Evolutionary conservation across 2,888 invertebrate genomes (phyloP).

Genomic region (Brachylomia viminalis): DNA sequence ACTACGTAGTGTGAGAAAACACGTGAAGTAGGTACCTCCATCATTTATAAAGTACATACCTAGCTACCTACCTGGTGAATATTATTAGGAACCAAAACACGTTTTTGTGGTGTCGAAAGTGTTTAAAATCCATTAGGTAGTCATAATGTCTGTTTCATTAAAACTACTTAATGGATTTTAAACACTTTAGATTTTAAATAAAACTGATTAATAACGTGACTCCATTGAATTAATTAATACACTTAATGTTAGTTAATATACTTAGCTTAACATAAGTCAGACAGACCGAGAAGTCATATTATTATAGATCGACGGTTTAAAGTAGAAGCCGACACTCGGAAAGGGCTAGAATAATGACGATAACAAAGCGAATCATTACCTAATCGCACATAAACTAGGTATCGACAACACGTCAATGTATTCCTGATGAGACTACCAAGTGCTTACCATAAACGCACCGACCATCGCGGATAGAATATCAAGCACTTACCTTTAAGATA

Average conservation of each 20-base stretch:
- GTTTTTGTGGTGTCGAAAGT: conserved; percentile 5
- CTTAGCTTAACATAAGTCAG: neutral
- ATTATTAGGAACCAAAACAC: conserved; percentile 3
- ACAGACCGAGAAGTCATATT: no score
- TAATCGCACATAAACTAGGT: conserved; percentile 16
- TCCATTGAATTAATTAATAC: neutral
- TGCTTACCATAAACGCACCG: conserved; percentile 47
- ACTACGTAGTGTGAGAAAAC: neutral
- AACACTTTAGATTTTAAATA: conserved; percentile 1
- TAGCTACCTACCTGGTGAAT: neutral
- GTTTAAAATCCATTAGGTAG: no score
- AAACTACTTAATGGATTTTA: neutral
- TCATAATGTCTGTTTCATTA: no score
- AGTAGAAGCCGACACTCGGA: neutral
- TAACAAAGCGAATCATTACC: neutral
- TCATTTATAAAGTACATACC: neutral
- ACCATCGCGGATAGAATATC: conserved; percentile 29
- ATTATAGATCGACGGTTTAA: no score
- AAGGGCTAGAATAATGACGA: neutral
- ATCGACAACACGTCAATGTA: conserved; percentile 35
- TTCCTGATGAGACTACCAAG: conserved; percentile 38
- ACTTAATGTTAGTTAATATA: neutral
- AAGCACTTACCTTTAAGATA: conserved; percentile 25
- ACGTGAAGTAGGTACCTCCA: neutral
- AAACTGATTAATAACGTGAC: neutral